Evolutionary conservation across 2,797 vertebrate species (phyloP), one percentile per base, ranked within the genome.

Genomic region (Rhinophrynus dorsalis): DNA sequence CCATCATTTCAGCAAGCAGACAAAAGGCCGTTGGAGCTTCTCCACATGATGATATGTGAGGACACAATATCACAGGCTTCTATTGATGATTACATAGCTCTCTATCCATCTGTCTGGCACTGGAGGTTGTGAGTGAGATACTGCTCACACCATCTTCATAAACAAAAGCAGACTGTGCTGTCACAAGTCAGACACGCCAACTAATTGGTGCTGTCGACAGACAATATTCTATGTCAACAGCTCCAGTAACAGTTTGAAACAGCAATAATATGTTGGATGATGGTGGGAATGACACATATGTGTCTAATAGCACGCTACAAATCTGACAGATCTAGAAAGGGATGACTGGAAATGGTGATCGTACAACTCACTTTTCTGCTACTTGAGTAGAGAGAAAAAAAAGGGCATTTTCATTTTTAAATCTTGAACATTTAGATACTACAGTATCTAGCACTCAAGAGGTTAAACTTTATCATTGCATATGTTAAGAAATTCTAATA

Each of bases 181-280:
- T 92, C 89, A 91, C 86, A 80, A 86, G 83, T 82, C 85, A 91
- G 87, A 92, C 88, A 88, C 76, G 81, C 83, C 87, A 87, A 87
- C 88, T 91, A 89, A 91, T 90, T 90, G 89, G 89, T 87, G 86
- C 89, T 90, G 90, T 91, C 88, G 84, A 90, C 88, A 90, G 87
- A 87, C 87, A 89, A 90, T 91, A 88, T 88, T 90, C 89, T 89
- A 81, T 89, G 85, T 91, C 90, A 90, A 88, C 86, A 88, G 86
- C 85, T 86, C 88, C 84, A 80, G 88, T 86, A 88, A 86, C 87
- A 88, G 88, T 89, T 89, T 91, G 89, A 89, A 88, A 85, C 81
- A 89, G 87, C 89, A 91, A 89, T 91, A 89, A 90, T 89, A 90
- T 84, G 89, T 87, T 90, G 88, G 89, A 80, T 89, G 89, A 90